Base-by-base conservation (phyloP, 2,797 vertebrate species). In the Acipenser ruthenus region DNA sequence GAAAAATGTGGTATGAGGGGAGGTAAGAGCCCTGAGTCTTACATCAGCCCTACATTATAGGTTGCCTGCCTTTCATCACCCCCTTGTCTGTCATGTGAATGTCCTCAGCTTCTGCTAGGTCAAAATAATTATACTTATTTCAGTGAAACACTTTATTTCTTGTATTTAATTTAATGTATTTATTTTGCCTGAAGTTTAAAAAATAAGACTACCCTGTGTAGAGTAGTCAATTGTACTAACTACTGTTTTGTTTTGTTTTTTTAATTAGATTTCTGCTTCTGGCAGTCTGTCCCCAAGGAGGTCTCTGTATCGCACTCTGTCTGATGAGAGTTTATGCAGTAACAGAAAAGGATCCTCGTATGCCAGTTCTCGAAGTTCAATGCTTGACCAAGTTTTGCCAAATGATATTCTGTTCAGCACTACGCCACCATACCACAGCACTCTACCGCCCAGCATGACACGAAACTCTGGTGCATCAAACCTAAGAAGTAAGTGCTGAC, bases 401-500 rank as follows among this genome's bases (percentile, higher is more conserved):
- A 96, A 91, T 8, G 95, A 98, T 80, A 97, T 96, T 80, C 86
- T 98, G 9, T 98, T 98, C 90, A 97, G 95, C 86, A 95, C 92
- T 69, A 97, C 95, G 0, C 95, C 92, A 1, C 93, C 95, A 0
- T 95, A 94, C 79, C 93, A 92, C 83, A 93, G 90, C 85, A 96
- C 95, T 0, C 72, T 96, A 77, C 95, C 96, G 3, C 89, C 94
- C 1, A 87, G 93, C 63, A 93, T 92, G 76, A 80, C 88, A 77
- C 86, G 90, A 69, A 86, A 86, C n/a, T 89, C 92, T 70, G 89
- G 88, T 69, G 76, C 85, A 10, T 91, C 91, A 72, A 93, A 89
- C 83, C 88, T 97, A 50, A 89, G 91, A 82, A 94, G 95, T 98
- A 78, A 96, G 96, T 93, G 37, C 37, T 37, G 37, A 5, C 4